Conservation (phyloP, 2,888 invertebrate species). For the Drosophila histrio region DNA sequence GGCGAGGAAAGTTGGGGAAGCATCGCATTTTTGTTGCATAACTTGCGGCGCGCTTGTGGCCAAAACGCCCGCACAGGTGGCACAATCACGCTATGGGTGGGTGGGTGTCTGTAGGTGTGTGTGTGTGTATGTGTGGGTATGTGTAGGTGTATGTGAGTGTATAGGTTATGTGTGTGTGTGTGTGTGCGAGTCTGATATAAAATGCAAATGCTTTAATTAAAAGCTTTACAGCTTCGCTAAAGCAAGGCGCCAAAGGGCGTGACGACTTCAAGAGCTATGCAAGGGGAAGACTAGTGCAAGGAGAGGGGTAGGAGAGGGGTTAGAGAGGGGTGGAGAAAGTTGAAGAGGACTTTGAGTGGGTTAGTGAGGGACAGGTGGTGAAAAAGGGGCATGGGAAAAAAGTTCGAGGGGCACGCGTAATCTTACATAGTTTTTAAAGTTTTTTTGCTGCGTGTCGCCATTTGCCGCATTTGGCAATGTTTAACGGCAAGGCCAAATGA, state of each 20-base stretch:
- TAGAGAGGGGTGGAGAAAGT: not conserved
- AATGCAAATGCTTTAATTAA: slow-evolving; percentile 80
- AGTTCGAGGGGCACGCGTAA: not conserved
- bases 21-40: slow-evolving; percentile 66
- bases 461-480: slow-evolving; percentile 19
- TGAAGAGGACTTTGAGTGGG: not conserved
- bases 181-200: slow-evolving; percentile 61
- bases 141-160: slow-evolving; percentile 3
- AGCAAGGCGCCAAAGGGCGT: slow-evolving; percentile 51
- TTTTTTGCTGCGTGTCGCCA: slow-evolving; percentile 40
- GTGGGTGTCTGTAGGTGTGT: not conserved
- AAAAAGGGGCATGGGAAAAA: not conserved
- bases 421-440: slow-evolving; percentile 59
- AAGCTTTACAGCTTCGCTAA: slow-evolving; percentile 74
- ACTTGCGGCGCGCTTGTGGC: slow-evolving; percentile 74
- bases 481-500: slow-evolving; percentile 12
- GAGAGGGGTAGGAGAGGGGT: not conserved
- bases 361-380: not conserved
- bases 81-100: not conserved
- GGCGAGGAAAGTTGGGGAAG: not conserved
- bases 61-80: slow-evolving; percentile 60
- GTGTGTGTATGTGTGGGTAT: not conserved
- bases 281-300: not conserved
- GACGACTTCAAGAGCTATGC: not conserved
- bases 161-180: not conserved